Conservation (phyloP, 2,113 vertebrate genomes). For the Myrmophylax atrothorax region DNA sequence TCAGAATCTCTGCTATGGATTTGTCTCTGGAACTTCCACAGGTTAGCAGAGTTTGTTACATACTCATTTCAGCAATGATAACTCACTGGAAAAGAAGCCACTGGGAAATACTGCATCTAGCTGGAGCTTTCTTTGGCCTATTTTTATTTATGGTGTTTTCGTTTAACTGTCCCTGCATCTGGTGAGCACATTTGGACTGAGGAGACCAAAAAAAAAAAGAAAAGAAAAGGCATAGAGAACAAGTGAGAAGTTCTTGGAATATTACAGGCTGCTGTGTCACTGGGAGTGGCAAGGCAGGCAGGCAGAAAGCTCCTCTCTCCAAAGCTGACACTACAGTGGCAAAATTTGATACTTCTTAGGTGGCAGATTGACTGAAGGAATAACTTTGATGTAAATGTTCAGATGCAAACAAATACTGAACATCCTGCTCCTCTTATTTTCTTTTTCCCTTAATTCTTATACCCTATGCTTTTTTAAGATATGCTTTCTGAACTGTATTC, state of each 20-base stretch:
- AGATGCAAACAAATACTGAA: neutral
- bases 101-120: neutral
- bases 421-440: neutral
- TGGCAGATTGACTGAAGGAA: neutral
- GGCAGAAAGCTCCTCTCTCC: conserved; percentile 1
- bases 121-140: neutral
- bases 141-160: neutral
- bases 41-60: neutral
- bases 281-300: conserved; percentile 60
- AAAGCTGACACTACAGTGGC: conserved; percentile 46
- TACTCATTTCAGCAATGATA: conserved; percentile 10
- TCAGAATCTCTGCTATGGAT: conserved; percentile 10
- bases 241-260: conserved; percentile 56
- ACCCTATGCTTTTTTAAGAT: neutral
- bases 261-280: conserved; percentile 69
- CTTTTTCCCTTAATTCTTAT: neutral
- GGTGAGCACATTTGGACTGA: conserved; percentile 56
- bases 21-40: conserved; percentile 28
- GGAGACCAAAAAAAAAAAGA: neutral
- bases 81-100: neutral
- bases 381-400: neutral
- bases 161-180: conserved; percentile 37
- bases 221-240: neutral
- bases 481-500: neutral
- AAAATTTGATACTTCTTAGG: conserved; percentile 63